Base-by-base conservation (phyloP, 2,888 invertebrate species). In the Aphelenchoides bicaudatus region DNA sequence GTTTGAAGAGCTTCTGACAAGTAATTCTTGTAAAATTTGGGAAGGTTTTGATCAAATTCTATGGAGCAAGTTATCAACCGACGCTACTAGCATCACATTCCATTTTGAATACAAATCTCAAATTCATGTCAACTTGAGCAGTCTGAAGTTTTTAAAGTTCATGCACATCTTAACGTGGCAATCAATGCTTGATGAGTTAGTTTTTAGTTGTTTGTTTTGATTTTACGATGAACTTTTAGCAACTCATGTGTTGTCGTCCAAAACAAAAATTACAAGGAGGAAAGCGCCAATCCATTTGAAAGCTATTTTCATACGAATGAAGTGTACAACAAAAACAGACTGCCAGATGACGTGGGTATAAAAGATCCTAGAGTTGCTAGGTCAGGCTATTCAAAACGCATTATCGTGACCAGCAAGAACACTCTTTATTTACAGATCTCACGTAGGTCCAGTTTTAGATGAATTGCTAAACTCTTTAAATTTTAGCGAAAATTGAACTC, bases 401-500 rank as follows among this genome's bases (percentile, higher is more conserved):
- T 43, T 6, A n/a, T 21, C 10, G 25, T 8, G 8, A n/a, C 43
- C 21, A 25, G 23, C 10, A n/a, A 10, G n/a, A n/a, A n/a, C 16
- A 8, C 10, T 8, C 23, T 19, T 25, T 43, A 8, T 25, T n/a
- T 43, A 6, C 43, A 43, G 23, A 10, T 43, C 6, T 25, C 25
- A 10, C 43, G 43, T 43, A n/a, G 23, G 43, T 43, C 25, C 25
- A 21, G 16, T 43, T 43, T 10, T 10, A 34, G 34, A 10, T 34
- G 43, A 43, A 8, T 25, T 21, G 10, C 16, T 21, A 43, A 10
- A 34, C 10, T 19, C 23, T 19, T 25, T 19, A 8, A 25, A 10
- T 43, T 43, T 6, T n/a, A 43, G 43, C 43, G 23, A 10, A n/a
- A 19, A 43, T 21, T 25, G 43, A 43, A n/a, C 10, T 43, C 43